Conservation (phyloP, 64 coral and sea anemone genomes). For the Porites lutea region DNA sequence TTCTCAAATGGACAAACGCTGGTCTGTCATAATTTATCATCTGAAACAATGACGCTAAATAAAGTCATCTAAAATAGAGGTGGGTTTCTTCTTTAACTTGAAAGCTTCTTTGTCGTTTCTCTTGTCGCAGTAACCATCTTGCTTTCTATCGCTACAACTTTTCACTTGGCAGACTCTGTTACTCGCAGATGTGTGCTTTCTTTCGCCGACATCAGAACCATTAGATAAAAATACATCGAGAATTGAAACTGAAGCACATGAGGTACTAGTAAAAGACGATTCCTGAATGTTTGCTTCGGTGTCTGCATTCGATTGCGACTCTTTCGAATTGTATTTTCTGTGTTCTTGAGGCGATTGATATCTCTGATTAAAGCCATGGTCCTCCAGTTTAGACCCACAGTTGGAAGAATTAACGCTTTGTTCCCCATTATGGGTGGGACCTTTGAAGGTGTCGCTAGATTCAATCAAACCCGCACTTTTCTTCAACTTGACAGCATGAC, state of each 20-base stretch:
- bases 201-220: background rate
- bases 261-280: background rate
- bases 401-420: background rate
- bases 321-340: background rate
- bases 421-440: background rate
- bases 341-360: background rate
- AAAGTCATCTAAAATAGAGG: slow-evolving; percentile 5
- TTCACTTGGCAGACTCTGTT: background rate
- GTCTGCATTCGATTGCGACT: background rate
- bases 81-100: background rate
- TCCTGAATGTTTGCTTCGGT: background rate
- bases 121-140: background rate
- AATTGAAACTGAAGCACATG: background rate
- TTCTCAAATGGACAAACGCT: too few species aligned
- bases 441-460: background rate
- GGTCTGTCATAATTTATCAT: background rate
- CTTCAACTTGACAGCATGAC: background rate
- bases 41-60: background rate
- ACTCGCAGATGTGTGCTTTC: background rate
- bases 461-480: background rate
- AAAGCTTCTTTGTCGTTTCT: background rate
- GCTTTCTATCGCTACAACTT: background rate
- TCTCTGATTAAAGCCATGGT: background rate
- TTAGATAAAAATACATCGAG: slow-evolving; percentile 7
- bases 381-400: background rate